Evolutionary conservation across 2,797 vertebrate species (phyloP).

Genomic region (Pristis pectinata): DNA sequence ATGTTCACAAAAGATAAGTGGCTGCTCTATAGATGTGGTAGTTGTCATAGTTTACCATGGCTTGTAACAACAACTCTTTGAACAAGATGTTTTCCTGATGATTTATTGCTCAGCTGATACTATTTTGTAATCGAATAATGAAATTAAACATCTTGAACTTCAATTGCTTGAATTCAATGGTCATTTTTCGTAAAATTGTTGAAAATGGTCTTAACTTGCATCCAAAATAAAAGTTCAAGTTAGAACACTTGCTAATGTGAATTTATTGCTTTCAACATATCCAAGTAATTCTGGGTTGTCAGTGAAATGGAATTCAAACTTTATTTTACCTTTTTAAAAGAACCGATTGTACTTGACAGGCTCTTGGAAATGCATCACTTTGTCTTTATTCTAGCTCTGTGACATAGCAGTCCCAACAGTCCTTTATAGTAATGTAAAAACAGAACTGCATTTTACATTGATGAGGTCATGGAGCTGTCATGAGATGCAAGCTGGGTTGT

Average conservation of each 20-base stretch:
- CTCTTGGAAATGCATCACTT: background rate
- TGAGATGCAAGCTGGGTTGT: background rate
- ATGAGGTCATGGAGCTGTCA: slow-evolving; percentile 18
- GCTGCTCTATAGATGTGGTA: background rate
- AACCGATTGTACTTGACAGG: background rate
- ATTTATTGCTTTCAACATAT: background rate
- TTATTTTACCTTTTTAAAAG: background rate
- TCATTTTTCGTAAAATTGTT: slow-evolving; percentile 6
- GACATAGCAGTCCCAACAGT: slow-evolving; percentile 5
- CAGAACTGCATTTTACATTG: slow-evolving; percentile 3
- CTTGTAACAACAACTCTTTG: background rate
- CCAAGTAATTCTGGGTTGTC: background rate
- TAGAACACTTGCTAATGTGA: background rate
- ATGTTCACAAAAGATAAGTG: background rate
- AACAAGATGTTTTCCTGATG: background rate
- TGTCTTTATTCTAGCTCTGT: background rate
- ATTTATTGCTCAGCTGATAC: background rate
- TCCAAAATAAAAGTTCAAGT: background rate
- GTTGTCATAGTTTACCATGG: background rate
- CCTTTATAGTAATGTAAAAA: slow-evolving; percentile 18
- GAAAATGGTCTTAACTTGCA: background rate
- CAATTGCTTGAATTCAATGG: background rate
- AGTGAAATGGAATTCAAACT: background rate
- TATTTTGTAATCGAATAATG: background rate
- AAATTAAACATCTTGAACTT: background rate